Base-by-base conservation (phyloP, 2,797 vertebrate species). In the Girardinus metallicus region DNA sequence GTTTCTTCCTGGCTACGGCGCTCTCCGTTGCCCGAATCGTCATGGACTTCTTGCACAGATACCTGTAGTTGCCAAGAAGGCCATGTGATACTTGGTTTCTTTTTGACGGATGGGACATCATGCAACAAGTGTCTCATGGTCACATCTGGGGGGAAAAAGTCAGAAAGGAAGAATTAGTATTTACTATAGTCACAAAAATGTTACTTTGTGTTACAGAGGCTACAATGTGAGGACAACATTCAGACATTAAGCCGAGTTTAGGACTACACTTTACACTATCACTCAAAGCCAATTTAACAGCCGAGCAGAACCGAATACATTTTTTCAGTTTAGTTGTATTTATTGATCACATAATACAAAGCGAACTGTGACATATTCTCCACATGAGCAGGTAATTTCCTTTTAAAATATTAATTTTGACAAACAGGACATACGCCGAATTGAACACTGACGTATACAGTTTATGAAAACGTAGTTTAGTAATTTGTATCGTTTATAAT, bases 31-130 rank as follows among this genome's bases (percentile, higher is more conserved):
- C 16, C 0, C n/a, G 31, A 9, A 87, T 80, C 76, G 83, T 74
- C 85, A 82, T 80, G 21, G 73, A 11, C 53, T 82, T 89, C 75
- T 88, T 84, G 44, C 78, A 89, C 44, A 91, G 47, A 78, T 78
- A 87, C 4, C 81, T 12, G 62, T 89, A 79, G 72, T 88, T 92
- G 49, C 53, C 82, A 13, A 92, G 55, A 46, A 88, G 81, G 11
- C 84, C 83, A 13, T 39, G 12, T 0, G 79, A 26, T 76, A 82
- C 90, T 47, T 1, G 76, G 43, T 6, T 80, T 66, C 49, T 75
- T 44, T 75, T 80, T 18, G 74, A 79, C 0, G 4, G 21, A 51
- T 83, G 47, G 2, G 82, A 68, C 91, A 90, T 91, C n/a, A 18
- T 64, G 64, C 26, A 11, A 39, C 53, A 55, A 11, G 9, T 1